Base-by-base conservation (phyloP, 2,113 vertebrate genomes). In the Myotis lucifugus region DNA sequence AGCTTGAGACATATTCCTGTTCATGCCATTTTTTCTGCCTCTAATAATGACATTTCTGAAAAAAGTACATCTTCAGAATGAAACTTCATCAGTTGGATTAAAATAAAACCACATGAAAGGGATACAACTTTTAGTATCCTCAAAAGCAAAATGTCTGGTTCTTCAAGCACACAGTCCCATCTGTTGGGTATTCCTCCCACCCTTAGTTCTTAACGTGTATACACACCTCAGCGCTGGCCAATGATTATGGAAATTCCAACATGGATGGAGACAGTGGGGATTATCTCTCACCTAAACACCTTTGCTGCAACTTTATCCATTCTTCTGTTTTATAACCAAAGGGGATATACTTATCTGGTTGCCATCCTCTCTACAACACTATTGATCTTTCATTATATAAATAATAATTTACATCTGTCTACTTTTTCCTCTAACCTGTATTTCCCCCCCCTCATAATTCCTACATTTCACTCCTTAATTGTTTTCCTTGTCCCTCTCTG, bases 401-500 rank as follows among this genome's bases (percentile, higher is more conserved):
- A 50, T 77, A 89, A 52, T 73, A 50, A 85, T 76, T 95, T 46
- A 52, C 2, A 29, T 32, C 46, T 82, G 5, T 64, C 10, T n/a
- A 76, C 61, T 72, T 96, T 95, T 40, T 52, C 17, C 13, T 66
- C 25, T 85, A 88, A 74, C 59, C 34, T 83, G 85, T 59, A 48
- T 84, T n/a, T n/a, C n/a, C n/a, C n/a, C n/a, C n/a, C n/a, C n/a
- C 19, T 83, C 6, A 34, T 56, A 18, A 40, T 72, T 72, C 42
- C 83, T 90, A 9, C 32, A 37, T 84, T 76, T 29, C 4, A 82
- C 18, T 18, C 48, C 27, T 93, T 0, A 69, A 0, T 70, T 92
- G 29, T 83, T 85, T 94, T 89, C 70, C 93, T 94, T 93, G 52
- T 92, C 84, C 23, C 9, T 46, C 8, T 74, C 14, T 90, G 5